Evolutionary conservation across 2,888 invertebrate genomes (phyloP).

Genomic region (Nemotelus pantherinus): DNA sequence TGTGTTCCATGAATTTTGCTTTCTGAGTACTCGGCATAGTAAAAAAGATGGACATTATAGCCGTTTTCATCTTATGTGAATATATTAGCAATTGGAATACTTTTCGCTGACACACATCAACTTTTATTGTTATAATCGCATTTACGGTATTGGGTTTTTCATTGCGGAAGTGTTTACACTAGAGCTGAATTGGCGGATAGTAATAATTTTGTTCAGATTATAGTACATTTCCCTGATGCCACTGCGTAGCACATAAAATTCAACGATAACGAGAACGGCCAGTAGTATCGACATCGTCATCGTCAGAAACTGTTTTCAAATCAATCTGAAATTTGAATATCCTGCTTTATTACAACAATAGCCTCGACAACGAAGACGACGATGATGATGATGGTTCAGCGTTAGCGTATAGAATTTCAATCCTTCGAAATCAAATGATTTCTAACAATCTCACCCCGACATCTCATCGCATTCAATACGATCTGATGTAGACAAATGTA

Average conservation of each 20-base stretch:
- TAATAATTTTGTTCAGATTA: background rate
- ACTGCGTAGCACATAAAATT: conserved; percentile 11
- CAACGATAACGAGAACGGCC: background rate
- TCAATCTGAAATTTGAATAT: conserved; percentile 21
- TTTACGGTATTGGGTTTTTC: conserved; percentile 4
- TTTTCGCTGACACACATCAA: background rate
- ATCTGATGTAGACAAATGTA: conserved; percentile 21
- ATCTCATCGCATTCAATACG: conserved; percentile 14
- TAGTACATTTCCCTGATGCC: conserved; percentile 5
- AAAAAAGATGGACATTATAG: too few relatives aligned
- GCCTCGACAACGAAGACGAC: conserved; percentile 3
- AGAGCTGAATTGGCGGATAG: background rate
- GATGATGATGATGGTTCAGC: too few relatives aligned
- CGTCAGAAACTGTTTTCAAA: background rate
- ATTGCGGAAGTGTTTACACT: conserved; percentile 3
- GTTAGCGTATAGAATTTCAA: conserved; percentile 7
- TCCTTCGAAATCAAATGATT: background rate
- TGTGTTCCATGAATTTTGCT: too few relatives aligned
- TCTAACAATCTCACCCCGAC: background rate
- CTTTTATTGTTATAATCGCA: conserved; percentile 1
- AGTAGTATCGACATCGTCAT: background rate
- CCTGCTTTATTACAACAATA: conserved; percentile 36
- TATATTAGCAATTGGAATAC: background rate
- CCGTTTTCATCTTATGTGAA: background rate
- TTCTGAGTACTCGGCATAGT: too few relatives aligned